Conservation (phyloP, 2,797 vertebrate genomes). For the Euthynnus affinis region DNA sequence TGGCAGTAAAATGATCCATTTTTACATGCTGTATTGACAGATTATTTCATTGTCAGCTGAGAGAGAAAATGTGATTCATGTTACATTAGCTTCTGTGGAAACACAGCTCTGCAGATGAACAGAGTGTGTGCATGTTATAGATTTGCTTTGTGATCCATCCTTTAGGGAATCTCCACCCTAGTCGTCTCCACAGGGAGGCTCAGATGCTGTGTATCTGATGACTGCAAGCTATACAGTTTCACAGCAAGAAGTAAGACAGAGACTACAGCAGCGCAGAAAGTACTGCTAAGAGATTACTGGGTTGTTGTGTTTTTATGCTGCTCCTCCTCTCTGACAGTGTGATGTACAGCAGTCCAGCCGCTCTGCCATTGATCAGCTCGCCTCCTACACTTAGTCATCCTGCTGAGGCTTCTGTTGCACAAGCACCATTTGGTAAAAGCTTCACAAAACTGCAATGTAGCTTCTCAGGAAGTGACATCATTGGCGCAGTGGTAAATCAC, state of each 20-base stretch:
- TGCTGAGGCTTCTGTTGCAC: slow-evolving; percentile 48
- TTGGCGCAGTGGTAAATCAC: slow-evolving; percentile 60
- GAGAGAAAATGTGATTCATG: slow-evolving; percentile 2
- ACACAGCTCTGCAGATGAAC: slow-evolving; percentile 17
- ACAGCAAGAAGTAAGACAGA: slow-evolving; percentile 22
- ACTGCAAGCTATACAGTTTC: slow-evolving; percentile 45
- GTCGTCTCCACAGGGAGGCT: slow-evolving; percentile 51
- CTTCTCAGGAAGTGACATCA: slow-evolving; percentile 70
- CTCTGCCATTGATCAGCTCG: slow-evolving; percentile 41
- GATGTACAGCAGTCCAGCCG: slow-evolving; percentile 46
- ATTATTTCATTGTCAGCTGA: slow-evolving; percentile 27
- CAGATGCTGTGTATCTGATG: slow-evolving; percentile 50
- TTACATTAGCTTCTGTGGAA: slow-evolving; percentile 32
- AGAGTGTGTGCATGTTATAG: slow-evolving; percentile 30
- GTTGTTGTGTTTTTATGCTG: slow-evolving; percentile 44
- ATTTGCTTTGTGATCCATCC: slow-evolving; percentile 53
- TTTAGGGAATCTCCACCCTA: slow-evolving; percentile 44
- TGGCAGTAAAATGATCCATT: slow-evolving; percentile 29
- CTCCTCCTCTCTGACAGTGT: slow-evolving; percentile 20
- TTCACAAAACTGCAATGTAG: slow-evolving; percentile 38
- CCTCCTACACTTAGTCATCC: slow-evolving; percentile 39
- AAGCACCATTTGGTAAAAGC: slow-evolving; percentile 24
- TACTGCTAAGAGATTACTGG: slow-evolving; percentile 23
- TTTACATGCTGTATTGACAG: slow-evolving; percentile 7
- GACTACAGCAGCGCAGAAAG: slow-evolving; percentile 3